Percentiles rank a stretch among this genome's conserved stretches.
Evolutionary conservation across 35 echinoderm and acorn worm species (phyloP).

Genomic region (Apostichopus parvimensis): DNA sequence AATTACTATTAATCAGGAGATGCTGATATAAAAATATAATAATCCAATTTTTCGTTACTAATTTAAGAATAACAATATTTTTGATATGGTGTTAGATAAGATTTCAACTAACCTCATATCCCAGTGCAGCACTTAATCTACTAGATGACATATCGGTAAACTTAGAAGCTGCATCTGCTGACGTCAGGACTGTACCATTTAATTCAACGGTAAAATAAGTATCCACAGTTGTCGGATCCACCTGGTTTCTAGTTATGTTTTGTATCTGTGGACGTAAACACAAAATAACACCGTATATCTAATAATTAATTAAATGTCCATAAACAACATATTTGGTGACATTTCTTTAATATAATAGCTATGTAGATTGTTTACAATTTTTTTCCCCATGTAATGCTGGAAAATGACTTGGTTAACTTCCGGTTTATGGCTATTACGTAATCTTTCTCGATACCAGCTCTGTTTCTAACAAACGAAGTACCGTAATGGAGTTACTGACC

Average conservation of each 20-base stretch:
- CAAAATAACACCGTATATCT: too few species aligned
- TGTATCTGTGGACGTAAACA: background rate
- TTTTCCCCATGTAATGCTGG: too few species aligned
- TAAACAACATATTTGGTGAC: background rate
- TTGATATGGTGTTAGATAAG: background rate
- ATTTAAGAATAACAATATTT: too few species aligned
- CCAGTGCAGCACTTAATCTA: conserved; percentile 8
- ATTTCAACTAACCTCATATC: conserved; percentile 7
- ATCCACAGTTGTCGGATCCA: background rate
- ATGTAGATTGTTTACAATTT: background rate
- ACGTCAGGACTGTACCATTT: background rate
- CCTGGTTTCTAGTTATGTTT: background rate
- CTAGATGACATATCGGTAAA: background rate
- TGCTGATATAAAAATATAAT: too few species aligned
- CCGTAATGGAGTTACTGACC: too few species aligned
- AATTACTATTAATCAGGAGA: too few species aligned
- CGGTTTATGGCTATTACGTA: too few species aligned
- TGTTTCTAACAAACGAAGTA: too few species aligned
- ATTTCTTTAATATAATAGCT: too few species aligned
- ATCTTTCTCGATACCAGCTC: too few species aligned
- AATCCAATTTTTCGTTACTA: too few species aligned
- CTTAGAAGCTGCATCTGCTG: background rate
- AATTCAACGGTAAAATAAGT: conserved; percentile 17
- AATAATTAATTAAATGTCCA: background rate
- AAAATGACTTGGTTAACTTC: too few species aligned